These are phyloP conservation scores for Lathamus discolor DNA, from an alignment of 2,113 vertebrate genomes.

Conservation along the genomic window DNA sequence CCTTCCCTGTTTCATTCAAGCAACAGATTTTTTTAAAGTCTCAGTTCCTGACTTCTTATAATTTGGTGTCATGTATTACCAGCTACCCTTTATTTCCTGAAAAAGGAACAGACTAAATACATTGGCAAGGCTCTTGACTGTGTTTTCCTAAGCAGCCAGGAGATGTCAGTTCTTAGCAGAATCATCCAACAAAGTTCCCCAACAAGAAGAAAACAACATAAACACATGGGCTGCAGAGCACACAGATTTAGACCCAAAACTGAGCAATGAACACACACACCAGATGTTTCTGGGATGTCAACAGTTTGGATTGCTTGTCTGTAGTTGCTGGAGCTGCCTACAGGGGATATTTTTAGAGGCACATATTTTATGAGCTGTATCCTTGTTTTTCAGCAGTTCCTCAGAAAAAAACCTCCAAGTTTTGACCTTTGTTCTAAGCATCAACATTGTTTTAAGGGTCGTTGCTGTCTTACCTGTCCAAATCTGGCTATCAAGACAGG, in stretches of 20 bases:
- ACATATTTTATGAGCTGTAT: slow-evolving; percentile 23
- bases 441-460: background rate
- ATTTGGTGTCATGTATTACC: background rate
- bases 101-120: background rate
- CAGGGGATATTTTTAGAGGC: slow-evolving; percentile 36
- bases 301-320: slow-evolving; percentile 22
- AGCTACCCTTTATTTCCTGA: background rate
- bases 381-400: slow-evolving; percentile 26
- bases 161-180: slow-evolving; percentile 59
- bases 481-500: background rate
- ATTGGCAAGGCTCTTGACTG: background rate
- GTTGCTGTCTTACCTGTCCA: background rate
- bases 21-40: background rate
- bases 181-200: background rate
- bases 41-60: background rate
- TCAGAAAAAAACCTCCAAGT: background rate
- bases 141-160: slow-evolving; percentile 52
- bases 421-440: slow-evolving; percentile 12
- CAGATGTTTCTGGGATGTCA: slow-evolving; percentile 57
- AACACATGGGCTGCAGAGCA: slow-evolving; percentile 35
- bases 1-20: background rate
- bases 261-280: slow-evolving; percentile 13
- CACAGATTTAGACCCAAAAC: slow-evolving; percentile 39
- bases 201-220: background rate
- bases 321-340: slow-evolving; percentile 29